A percentile compares a stretch with the other conserved stretches of the same genome.
phyloP scores from a whole-genome alignment of 2,113 vertebrate genomes.

The Capreolus pygargus region DNA sequence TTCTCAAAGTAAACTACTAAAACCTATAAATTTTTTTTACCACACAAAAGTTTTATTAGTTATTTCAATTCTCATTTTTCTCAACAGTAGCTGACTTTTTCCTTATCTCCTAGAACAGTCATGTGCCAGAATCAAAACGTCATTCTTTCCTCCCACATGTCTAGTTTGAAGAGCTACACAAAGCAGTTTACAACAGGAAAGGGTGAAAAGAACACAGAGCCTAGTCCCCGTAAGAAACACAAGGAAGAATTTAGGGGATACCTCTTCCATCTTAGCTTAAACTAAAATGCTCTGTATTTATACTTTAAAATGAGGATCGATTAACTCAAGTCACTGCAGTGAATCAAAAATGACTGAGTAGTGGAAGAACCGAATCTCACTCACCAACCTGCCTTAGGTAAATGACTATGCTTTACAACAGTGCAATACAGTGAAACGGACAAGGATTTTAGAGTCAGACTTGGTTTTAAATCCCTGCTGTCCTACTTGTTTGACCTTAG shows the following conservation, averaged over 20 bases:
- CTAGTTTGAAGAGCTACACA: background rate
- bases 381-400: background rate
- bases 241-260: background rate
- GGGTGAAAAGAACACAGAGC: background rate
- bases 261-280: background rate
- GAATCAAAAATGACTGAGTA: constrained; percentile 9
- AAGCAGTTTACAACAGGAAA: background rate
- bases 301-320: background rate
- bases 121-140: background rate
- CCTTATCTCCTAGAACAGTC: background rate
- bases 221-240: background rate
- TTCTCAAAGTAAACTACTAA: background rate
- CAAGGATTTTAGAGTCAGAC: background rate
- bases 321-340: background rate
- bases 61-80: constrained; percentile 6
- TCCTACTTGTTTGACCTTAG: background rate
- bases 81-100: background rate
- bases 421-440: background rate
- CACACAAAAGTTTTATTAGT: background rate
- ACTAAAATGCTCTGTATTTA: background rate
- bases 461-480: background rate
- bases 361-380: background rate
- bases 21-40: background rate
- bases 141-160: background rate
- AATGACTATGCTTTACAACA: background rate